A percentile compares a stretch with the other conserved stretches of the same genome.
Conservation (phyloP, 2,113 vertebrate genomes). For the Sinocyclocheilus anshuiensis region DNA sequence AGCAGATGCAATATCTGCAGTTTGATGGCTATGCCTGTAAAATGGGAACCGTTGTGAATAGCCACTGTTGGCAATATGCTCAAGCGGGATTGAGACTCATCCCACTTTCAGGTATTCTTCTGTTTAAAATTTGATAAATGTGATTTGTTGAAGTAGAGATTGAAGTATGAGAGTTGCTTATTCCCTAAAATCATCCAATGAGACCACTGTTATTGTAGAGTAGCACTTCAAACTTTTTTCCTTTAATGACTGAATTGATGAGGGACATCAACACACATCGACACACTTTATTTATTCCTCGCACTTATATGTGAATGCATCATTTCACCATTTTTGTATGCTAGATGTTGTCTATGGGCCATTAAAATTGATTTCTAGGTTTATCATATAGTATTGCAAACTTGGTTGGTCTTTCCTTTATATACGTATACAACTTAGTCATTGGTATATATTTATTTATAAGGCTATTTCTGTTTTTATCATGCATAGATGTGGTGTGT, state of each 20-base stretch:
- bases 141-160: neutral
- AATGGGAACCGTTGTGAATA: constrained; percentile 44
- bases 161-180: neutral
- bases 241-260: neutral
- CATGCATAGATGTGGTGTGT: neutral
- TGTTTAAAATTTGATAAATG: neutral
- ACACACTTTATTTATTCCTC: neutral
- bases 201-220: neutral
- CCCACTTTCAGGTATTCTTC: constrained; percentile 53
- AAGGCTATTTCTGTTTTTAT: neutral
- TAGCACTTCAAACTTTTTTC: neutral
- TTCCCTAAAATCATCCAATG: neutral
- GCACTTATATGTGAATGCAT: neutral
- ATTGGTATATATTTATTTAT: neutral
- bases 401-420: neutral
- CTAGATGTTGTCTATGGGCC: neutral
- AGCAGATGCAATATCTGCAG: constrained; percentile 29
- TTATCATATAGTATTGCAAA: neutral
- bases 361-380: neutral
- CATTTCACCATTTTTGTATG: neutral
- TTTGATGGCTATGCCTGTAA: constrained; percentile 7
- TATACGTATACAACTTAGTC: neutral
- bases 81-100: constrained; percentile 55
- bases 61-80: constrained; percentile 52
- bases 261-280: neutral